Evolutionary conservation across 2,113 vertebrate genomes (phyloP).

Genomic region (Nothoprocta pentlandii): DNA sequence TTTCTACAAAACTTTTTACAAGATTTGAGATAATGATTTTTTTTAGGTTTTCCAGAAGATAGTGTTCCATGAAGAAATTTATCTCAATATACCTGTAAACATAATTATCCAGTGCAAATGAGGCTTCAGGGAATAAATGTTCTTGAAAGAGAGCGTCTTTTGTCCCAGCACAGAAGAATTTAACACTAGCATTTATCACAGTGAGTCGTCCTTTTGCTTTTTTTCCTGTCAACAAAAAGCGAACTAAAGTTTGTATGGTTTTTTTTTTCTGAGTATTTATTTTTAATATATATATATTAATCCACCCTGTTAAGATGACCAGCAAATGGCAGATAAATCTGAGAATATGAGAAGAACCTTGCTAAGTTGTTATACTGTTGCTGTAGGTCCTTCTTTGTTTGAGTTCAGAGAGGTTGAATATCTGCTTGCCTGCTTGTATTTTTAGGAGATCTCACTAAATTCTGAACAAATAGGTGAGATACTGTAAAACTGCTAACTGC

Average conservation of each 20-base stretch:
- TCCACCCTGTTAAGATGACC: background rate
- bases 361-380: background rate
- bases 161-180: background rate
- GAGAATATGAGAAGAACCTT: background rate
- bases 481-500: constrained; percentile 57
- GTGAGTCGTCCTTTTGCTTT: background rate
- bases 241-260: background rate
- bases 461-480: constrained; percentile 48
- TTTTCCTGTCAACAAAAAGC: background rate
- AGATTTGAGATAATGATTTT: constrained; percentile 15
- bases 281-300: constrained; percentile 32
- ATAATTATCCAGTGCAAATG: constrained; percentile 43
- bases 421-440: background rate
- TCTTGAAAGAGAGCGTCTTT: background rate
- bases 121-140: constrained; percentile 32
- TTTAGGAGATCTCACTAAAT: constrained; percentile 52
- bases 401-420: background rate
- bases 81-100: constrained; percentile 51
- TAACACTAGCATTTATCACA: background rate
- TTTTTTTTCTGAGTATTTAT: background rate
- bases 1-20: background rate
- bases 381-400: background rate
- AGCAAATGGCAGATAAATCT: background rate
- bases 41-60: constrained; percentile 39
- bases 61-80: constrained; percentile 23